Percentiles rank a stretch among this genome's conserved stretches.
Evolutionary conservation across 2,888 invertebrate genomes (phyloP).

Genomic region (Hydriomena furcata): DNA sequence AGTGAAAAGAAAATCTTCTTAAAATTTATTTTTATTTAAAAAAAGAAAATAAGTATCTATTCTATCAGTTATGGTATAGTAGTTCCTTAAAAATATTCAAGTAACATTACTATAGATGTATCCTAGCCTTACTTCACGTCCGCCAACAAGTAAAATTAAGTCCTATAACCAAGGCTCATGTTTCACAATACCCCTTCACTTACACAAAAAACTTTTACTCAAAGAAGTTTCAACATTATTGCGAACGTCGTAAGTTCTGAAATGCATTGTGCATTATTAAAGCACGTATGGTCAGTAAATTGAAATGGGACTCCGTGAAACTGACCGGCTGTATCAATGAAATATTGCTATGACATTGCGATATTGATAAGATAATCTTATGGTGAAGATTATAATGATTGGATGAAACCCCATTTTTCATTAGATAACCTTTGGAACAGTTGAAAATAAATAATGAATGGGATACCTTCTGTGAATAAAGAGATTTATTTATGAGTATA

Average conservation of each 20-base stretch:
- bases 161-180: not conserved
- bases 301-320: conserved; percentile 45
- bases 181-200: conserved; percentile 8
- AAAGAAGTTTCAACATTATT: not conserved
- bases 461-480: no score
- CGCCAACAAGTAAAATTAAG: conserved; percentile 8
- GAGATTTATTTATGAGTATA: no score
- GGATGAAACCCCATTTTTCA: conserved; percentile 1
- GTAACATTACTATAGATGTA: no score
- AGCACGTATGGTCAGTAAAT: conserved; percentile 33
- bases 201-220: not conserved
- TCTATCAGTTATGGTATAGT: no score
- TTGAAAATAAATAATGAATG: no score
- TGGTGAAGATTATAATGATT: conserved; percentile 22
- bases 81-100: no score
- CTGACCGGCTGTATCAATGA: conserved; percentile 61
- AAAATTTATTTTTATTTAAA: no score
- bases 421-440: not conserved
- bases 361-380: conserved; percentile 53
- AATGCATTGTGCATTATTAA: not conserved
- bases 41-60: no score
- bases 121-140: not conserved
- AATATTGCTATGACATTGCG: conserved; percentile 51
- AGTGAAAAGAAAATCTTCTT: no score
- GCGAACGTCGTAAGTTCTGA: not conserved